A percentile compares a stretch with the other conserved stretches of the same genome.
Conservation (phyloP, 2,797 vertebrate species). For the Phrynocephalus guinanensis region DNA sequence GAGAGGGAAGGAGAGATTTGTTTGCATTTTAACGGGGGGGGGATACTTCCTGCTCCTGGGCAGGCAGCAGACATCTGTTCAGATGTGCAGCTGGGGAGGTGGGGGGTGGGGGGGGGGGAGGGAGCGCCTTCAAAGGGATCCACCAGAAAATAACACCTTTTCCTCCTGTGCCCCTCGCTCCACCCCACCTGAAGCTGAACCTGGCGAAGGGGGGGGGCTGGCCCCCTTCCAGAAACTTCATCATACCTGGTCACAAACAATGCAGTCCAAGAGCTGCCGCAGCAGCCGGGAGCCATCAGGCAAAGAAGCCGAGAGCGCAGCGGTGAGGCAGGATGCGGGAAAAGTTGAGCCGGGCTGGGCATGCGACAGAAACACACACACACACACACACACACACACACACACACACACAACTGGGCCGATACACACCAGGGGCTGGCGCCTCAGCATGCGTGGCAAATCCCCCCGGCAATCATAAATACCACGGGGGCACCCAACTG, state of each 20-base stretch:
- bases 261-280: conserved; percentile 18
- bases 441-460: too few relatives aligned
- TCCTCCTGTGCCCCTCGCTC: too few relatives aligned
- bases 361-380: neutral
- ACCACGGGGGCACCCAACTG: neutral
- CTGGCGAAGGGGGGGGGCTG: neutral
- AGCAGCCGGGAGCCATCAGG: conserved; percentile 27
- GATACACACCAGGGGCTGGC: too few relatives aligned
- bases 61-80: conserved; percentile 23
- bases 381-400: too few relatives aligned
- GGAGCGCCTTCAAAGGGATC: neutral
- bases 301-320: conserved; percentile 23
- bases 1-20: neutral
- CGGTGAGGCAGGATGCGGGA: conserved; percentile 32
- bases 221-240: conserved; percentile 48
- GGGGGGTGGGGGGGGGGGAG: neutral
- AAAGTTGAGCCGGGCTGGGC: neutral
- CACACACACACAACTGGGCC: too few relatives aligned
- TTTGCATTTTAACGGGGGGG: neutral
- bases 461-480: too few relatives aligned
- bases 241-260: conserved; percentile 26
- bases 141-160: neutral
- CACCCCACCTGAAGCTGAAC: neutral
- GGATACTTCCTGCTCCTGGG: conserved; percentile 39
- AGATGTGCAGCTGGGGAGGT: neutral